Conservation (phyloP, 2,888 invertebrate genomes). For the Cepaea hortensis region DNA sequence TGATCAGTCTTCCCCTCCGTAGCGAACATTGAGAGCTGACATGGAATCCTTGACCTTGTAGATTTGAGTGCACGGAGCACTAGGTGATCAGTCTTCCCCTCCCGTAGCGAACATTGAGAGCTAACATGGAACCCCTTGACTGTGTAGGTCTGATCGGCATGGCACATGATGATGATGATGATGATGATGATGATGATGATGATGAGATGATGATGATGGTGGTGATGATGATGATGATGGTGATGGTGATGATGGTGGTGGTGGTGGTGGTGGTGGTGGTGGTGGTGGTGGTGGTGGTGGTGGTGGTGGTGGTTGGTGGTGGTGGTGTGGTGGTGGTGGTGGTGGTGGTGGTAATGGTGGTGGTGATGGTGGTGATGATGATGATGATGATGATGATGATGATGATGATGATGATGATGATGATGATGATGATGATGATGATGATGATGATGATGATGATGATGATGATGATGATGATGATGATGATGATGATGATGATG, state of each 20-base stretch:
- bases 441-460: constrained; percentile 11
- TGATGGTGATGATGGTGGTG: constrained; percentile 32
- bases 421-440: constrained; percentile 17
- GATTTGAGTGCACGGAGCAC: no score
- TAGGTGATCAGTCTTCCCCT: no score
- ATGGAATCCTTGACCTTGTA: no score
- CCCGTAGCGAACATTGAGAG: no score
- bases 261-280: constrained; percentile 23
- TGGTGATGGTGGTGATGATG: constrained; percentile 42
- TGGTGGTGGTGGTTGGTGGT: constrained; percentile 4
- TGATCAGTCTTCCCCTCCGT: no score
- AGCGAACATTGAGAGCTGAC: no score
- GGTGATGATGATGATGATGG: not conserved
- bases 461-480: constrained; percentile 1
- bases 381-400: constrained; percentile 36
- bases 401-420: constrained; percentile 38
- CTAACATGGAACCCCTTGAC: no score
- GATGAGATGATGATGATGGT: constrained; percentile 33
- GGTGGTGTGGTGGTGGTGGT: no score
- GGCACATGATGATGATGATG: constrained; percentile 40
- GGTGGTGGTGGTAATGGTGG: constrained; percentile 31
- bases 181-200: constrained; percentile 37
- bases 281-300: constrained; percentile 20
- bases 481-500: constrained; percentile 19
- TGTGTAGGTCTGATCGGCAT: no score